Conservation (phyloP, 1,140 invertebrate species). For the Contarinia nasturtii region DNA sequence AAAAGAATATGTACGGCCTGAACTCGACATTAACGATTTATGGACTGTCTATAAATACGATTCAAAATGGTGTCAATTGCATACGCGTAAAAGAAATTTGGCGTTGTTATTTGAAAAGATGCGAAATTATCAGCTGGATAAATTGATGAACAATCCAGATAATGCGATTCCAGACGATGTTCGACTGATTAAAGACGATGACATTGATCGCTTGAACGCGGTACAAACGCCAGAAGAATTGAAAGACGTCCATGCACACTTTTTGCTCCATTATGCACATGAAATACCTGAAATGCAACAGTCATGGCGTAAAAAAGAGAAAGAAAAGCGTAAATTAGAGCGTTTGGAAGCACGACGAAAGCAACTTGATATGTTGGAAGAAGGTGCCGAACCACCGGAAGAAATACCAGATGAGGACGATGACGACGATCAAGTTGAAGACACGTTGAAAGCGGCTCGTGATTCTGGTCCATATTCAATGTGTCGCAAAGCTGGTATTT, state of each 20-base stretch:
- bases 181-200: constrained; percentile 65
- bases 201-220: constrained; percentile 59
- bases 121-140: constrained; percentile 75
- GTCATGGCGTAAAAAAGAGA: constrained; percentile 37
- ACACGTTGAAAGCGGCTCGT: constrained; percentile 60
- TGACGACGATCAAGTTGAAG: constrained; percentile 34
- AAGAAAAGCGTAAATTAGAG: constrained; percentile 36
- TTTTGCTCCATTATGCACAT: constrained; percentile 77
- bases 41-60: constrained; percentile 96
- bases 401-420: constrained; percentile 41
- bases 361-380: constrained; percentile 2
- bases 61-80: constrained; percentile 89
- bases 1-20: constrained; percentile 93
- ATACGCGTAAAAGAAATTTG: constrained; percentile 70
- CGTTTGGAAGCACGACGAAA: constrained; percentile 27
- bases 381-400: constrained; percentile 4
- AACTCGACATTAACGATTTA: constrained; percentile 85
- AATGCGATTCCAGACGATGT: constrained; percentile 66
- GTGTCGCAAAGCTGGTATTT: constrained; percentile 68
- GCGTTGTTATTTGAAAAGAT: constrained; percentile 75
- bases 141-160: constrained; percentile 65
- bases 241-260: constrained; percentile 83
- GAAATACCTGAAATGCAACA: constrained; percentile 77
- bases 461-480: constrained; percentile 73
- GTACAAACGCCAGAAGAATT: constrained; percentile 82